Percentiles rank a stretch among this genome's conserved stretches.
Conservation (phyloP, 2,888 invertebrate genomes). For the Acronicta psi region DNA sequence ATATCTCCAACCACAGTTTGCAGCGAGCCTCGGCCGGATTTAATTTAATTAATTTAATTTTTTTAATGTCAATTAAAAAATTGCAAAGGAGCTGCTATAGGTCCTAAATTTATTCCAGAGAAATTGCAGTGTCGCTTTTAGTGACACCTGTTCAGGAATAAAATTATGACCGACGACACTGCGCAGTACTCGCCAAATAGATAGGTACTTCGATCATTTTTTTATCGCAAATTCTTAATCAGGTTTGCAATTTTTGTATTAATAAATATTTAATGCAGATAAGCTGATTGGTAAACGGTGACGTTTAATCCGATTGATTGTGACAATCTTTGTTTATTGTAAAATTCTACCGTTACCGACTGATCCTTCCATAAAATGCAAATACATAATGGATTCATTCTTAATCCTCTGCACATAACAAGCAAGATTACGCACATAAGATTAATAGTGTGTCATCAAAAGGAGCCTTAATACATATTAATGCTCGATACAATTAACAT, state of each 20-base stretch:
- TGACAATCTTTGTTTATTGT: conserved; percentile 9
- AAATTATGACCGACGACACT: no score
- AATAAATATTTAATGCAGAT: conserved; percentile 1
- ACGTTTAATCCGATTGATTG: conserved; percentile 1
- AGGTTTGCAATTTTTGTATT: no score
- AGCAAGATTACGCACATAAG: conserved; percentile 28
- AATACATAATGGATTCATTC: conserved; percentile 34
- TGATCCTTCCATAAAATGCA: conserved; percentile 21
- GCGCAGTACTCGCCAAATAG: no score
- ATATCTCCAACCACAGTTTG: no score
- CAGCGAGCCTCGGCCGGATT: no score
- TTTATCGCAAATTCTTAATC: conserved; percentile 1
- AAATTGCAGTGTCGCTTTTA: no score
- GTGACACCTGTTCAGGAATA: no score
- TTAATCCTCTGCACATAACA: conserved; percentile 31
- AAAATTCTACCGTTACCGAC: conserved; percentile 11
- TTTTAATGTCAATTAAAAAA: no score
- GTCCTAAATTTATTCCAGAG: no score
- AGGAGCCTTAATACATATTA: conserved; percentile 31
- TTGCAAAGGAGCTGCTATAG: no score
- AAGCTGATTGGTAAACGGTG: not conserved
- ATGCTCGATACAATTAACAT: conserved; percentile 38
- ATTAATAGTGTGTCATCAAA: conserved; percentile 40
- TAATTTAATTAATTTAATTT: no score
- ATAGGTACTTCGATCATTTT: not conserved